phyloP scores from a whole-genome alignment of 2,113 vertebrate genomes.

The Percina caprodes region DNA sequence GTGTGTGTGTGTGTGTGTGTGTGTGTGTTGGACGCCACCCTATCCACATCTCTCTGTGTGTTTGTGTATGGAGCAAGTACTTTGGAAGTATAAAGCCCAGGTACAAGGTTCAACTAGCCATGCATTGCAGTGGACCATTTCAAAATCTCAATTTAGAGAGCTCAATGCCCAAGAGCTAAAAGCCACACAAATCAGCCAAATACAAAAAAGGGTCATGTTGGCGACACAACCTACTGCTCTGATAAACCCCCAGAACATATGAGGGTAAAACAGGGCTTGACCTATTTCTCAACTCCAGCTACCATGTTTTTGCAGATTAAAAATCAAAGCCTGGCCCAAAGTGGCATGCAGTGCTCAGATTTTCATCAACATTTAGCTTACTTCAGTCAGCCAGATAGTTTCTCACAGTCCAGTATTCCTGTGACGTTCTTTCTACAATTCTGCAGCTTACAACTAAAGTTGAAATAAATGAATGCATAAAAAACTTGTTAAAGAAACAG shows the following conservation, averaged over 20 bases:
- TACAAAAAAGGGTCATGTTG: neutral
- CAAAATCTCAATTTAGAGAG: neutral
- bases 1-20: conserved; percentile 22
- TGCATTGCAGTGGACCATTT: neutral
- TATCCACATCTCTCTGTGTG: neutral
- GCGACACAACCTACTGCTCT: neutral
- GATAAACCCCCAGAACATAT: neutral
- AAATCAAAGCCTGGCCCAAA: neutral
- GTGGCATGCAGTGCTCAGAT: too few species aligned
- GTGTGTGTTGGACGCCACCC: conserved; percentile 15
- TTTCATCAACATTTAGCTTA: too few species aligned
- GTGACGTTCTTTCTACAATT: too few species aligned
- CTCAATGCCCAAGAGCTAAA: neutral
- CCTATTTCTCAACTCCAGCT: neutral
- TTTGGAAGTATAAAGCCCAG: neutral
- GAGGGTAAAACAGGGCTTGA: neutral
- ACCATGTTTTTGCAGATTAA: neutral
- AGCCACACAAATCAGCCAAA: neutral
- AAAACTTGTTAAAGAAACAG: too few species aligned
- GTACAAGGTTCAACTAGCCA: neutral
- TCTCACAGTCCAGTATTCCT: too few species aligned
- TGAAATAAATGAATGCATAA: too few species aligned
- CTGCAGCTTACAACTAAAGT: too few species aligned
- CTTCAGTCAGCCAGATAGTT: too few species aligned
- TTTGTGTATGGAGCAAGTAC: neutral